Evolutionary conservation across 2,113 vertebrate genomes (phyloP).

Genomic region (Cyphomyrus discorhynchus): DNA sequence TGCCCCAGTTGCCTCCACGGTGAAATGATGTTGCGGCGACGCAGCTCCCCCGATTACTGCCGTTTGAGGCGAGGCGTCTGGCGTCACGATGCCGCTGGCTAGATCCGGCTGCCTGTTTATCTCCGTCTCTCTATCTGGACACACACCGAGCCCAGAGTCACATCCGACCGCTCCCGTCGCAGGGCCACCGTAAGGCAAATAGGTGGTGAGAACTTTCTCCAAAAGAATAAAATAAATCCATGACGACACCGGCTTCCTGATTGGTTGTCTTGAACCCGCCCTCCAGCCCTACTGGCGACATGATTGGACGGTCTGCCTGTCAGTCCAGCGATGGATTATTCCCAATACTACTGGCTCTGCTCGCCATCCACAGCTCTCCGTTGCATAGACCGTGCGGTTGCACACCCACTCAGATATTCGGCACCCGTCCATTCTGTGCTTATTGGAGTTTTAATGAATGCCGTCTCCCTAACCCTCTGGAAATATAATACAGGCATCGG

Average conservation of each 20-base stretch:
- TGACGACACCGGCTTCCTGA: slow-evolving; percentile 12
- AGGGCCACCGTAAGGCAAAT: not conserved
- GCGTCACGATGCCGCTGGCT: slow-evolving; percentile 1
- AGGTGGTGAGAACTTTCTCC: slow-evolving; percentile 14
- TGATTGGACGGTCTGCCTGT: not conserved
- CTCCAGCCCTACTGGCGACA: not conserved
- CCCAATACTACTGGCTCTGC: not conserved
- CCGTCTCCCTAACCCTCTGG: not conserved
- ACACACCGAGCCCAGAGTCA: not conserved
- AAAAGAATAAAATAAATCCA: slow-evolving; percentile 20
- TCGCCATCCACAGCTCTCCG: not conserved
- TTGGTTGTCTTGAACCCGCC: not conserved
- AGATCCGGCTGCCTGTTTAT: not conserved
- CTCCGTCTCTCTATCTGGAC: not conserved
- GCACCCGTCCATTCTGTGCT: not conserved
- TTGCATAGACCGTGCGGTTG: not conserved
- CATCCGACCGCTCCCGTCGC: not conserved
- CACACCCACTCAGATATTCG: not conserved
- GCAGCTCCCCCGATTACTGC: not conserved
- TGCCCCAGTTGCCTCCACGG: slow-evolving; percentile 2
- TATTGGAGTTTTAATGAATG: not conserved
- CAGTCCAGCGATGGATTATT: not conserved
- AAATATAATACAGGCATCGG: not conserved
- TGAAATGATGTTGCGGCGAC: slow-evolving; percentile 9
- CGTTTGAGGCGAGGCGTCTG: not conserved